phyloP scores from a whole-genome alignment of 2,113 vertebrate species.

The Thamnophis sirtalis region DNA sequence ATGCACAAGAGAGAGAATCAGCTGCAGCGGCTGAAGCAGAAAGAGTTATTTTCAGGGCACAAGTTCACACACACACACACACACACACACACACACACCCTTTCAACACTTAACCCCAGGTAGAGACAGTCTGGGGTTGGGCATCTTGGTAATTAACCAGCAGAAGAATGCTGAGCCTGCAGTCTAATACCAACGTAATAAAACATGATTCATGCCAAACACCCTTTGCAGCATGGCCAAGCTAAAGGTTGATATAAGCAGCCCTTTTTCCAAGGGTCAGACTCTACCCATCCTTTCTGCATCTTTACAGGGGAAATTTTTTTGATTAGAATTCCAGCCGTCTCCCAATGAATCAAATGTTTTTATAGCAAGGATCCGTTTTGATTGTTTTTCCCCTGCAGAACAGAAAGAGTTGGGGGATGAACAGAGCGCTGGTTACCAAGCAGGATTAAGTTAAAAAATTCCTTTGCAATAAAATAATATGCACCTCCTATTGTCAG shows the following conservation, averaged over 20 bases:
- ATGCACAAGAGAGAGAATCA: constrained; percentile 48
- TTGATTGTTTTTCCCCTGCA: neutral
- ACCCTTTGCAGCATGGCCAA: neutral
- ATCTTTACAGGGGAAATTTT: neutral
- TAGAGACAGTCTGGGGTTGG: constrained; percentile 3
- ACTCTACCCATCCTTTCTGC: neutral
- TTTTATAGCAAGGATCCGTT: neutral
- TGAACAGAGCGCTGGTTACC: neutral
- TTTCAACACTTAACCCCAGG: constrained; percentile 6
- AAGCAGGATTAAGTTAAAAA: neutral
- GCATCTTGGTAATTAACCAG: neutral
- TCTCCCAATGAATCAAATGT: neutral
- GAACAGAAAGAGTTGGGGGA: neutral
- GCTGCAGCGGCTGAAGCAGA: constrained; percentile 16
- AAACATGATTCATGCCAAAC: neutral
- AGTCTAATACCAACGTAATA: neutral
- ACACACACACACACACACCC: neutral
- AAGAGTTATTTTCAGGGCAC: neutral
- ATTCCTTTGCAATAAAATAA: neutral
- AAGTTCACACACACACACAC: neutral
- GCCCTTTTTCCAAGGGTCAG: neutral
- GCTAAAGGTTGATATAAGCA: neutral
- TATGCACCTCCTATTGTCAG: neutral
- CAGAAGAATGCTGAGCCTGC: constrained; percentile 2
- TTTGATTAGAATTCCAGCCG: neutral